phyloP scores from a whole-genome alignment of 2,113 vertebrate species.

The Pavo muticus region DNA sequence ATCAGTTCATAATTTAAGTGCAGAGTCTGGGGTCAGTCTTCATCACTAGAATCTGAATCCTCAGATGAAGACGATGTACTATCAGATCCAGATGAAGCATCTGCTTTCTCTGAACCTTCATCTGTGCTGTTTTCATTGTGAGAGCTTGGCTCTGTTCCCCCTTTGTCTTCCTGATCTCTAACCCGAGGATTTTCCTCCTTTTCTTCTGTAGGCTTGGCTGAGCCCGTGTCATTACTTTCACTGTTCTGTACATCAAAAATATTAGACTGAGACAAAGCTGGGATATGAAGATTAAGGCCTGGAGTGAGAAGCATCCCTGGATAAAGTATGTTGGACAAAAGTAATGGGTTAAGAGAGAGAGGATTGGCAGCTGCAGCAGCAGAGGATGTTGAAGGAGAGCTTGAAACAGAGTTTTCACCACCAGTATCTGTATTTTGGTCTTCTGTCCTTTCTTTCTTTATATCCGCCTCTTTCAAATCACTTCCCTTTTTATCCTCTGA shows the following conservation, averaged over 20 bases:
- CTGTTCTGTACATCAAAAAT: conserved; percentile 88
- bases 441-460: conserved; percentile 95
- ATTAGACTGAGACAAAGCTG: conserved; percentile 84
- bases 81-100: conserved; percentile 91
- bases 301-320: conserved; percentile 99
- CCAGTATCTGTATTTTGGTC: conserved; percentile 78
- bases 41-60: conserved; percentile 94
- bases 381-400: conserved; percentile 85
- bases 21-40: conserved; percentile 92
- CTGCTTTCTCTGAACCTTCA: conserved; percentile 93
- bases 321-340: conserved; percentile 97
- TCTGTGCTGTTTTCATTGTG: conserved; percentile 92
- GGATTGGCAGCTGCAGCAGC: conserved; percentile 84
- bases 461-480: conserved; percentile 79
- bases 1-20: conserved; percentile 94
- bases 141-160: conserved; percentile 82
- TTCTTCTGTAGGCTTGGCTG: conserved; percentile 72
- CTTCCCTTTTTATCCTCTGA: conserved; percentile 86
- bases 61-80: conserved; percentile 91
- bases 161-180: conserved; percentile 80
- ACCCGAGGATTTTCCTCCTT: conserved; percentile 79
- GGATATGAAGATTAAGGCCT: conserved; percentile 99
- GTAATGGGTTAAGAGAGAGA: conserved; percentile 94
- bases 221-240: conserved; percentile 84
- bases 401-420: conserved; percentile 82